Evolutionary conservation across 1,140 invertebrate genomes (phyloP).

Genomic region (Reticulitermes speratus): DNA sequence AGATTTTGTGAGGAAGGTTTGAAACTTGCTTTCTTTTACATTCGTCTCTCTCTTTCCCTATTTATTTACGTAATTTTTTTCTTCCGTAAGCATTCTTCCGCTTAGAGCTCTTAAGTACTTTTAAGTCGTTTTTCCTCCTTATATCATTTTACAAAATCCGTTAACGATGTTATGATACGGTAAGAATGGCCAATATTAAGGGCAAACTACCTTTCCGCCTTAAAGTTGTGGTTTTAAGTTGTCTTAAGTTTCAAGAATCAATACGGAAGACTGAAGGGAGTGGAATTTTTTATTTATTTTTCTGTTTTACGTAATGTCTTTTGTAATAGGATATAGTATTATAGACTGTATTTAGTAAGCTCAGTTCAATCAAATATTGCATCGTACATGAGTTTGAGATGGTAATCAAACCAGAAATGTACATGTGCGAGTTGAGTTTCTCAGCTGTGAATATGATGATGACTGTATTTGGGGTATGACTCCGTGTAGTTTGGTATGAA

Average conservation of each 20-base stretch:
- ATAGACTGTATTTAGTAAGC: too few relatives aligned
- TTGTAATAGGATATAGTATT: too few relatives aligned
- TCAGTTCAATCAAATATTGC: too few relatives aligned
- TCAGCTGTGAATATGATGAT: too few relatives aligned
- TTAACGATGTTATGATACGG: neutral
- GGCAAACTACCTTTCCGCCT: neutral
- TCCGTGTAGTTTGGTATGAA: too few relatives aligned
- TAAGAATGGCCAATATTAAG: neutral
- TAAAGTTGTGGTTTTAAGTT: neutral
- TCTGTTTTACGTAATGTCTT: too few relatives aligned
- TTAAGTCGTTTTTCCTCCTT: neutral
- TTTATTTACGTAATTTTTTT: neutral
- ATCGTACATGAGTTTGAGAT: too few relatives aligned
- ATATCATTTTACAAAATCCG: neutral
- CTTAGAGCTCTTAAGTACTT: neutral
- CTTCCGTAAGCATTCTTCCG: neutral
- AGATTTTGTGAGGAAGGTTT: neutral
- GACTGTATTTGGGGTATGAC: too few relatives aligned
- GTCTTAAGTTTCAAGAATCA: neutral
- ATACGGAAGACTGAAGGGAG: neutral
- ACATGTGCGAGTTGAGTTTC: too few relatives aligned
- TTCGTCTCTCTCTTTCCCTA: neutral
- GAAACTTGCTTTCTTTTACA: neutral
- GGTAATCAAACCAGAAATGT: too few relatives aligned
- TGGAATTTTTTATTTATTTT: neutral